Evolutionary conservation across 1,140 invertebrate species (phyloP).

Genomic region (Octopus sinensis): DNA sequence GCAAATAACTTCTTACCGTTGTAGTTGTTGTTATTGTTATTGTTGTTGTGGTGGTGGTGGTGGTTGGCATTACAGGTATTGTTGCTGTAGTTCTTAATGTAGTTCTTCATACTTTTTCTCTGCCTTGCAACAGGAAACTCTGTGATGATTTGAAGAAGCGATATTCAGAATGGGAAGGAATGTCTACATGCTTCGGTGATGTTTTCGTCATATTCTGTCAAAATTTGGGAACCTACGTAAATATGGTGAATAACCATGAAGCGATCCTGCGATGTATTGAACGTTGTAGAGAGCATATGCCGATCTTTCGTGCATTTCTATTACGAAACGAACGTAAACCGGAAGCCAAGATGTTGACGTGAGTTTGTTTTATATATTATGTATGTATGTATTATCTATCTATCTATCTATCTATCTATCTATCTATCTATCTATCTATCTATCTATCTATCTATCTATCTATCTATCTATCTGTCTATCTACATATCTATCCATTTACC

Average conservation of each 20-base stretch:
- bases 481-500: too few species aligned
- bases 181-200: conserved; percentile 50
- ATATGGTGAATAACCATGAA: conserved; percentile 52
- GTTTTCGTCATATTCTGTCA: conserved; percentile 50
- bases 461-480: too few species aligned
- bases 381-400: too few species aligned
- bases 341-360: conserved; percentile 50
- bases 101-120: too few species aligned
- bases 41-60: too few species aligned
- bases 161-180: conserved; percentile 41
- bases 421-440: too few species aligned
- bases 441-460: too few species aligned
- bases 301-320: conserved; percentile 49
- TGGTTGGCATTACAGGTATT: too few species aligned
- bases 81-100: too few species aligned
- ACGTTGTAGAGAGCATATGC: conserved; percentile 42
- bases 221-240: conserved; percentile 47
- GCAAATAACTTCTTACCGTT: too few species aligned
- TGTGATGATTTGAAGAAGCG: conserved; percentile 44
- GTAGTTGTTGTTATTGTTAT: too few species aligned
- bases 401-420: too few species aligned
- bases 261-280: conserved; percentile 48
- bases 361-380: conserved; percentile 19
- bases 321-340: conserved; percentile 45
- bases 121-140: conserved; percentile 32